Base-by-base conservation (phyloP, 1,140 invertebrate species). In the Tribolium madens region DNA sequence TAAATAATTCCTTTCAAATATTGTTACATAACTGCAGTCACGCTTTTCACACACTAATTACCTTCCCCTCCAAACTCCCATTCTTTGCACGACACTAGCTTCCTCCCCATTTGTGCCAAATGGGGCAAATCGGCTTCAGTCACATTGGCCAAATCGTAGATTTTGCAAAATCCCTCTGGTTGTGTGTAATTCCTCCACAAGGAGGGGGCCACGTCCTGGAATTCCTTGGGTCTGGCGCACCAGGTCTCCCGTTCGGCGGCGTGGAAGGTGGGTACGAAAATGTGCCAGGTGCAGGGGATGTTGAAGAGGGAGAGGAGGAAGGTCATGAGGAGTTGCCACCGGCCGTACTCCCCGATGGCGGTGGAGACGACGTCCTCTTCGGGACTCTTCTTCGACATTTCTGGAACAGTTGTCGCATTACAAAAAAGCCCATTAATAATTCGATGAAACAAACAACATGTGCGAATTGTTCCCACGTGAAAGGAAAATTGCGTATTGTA, bases 281-380 rank as follows among this genome's bases (percentile, higher is more conserved):
- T 93, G 83, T 93, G 92, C 86, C 92, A 93, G 12, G 92, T 93
- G 80, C 92, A 93, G 1, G 92, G 92, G 80, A 94, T 90, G 80
- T 93, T 93, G 84, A 93, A 91, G 26, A 94, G 81, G 0, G 92
- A 92, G 42, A 94, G 86, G 2, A 93, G 87, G 77, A 93, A 89
- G 0, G 92, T 93, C 81, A 93, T 88, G 70, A 91, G 80, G 14
- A 93, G 86, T 83, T 94, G 93, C 93, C 93, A 94, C 73, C 89
- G 88, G 42, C 93, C 93, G 80, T 92, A 93, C 81, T 91, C 89
- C 0, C 93, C 93, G 76, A 94, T 93, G 5, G 91, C 84, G 7
- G 88, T 86, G 1, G 92, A 90, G 12, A 94, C 90, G 7, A 91
- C 88, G 81, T 94, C 92, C 17, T 88, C 86, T 70, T 88, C 70